Conservation (phyloP, 2,888 invertebrate genomes). For the Octodonta nipae region DNA sequence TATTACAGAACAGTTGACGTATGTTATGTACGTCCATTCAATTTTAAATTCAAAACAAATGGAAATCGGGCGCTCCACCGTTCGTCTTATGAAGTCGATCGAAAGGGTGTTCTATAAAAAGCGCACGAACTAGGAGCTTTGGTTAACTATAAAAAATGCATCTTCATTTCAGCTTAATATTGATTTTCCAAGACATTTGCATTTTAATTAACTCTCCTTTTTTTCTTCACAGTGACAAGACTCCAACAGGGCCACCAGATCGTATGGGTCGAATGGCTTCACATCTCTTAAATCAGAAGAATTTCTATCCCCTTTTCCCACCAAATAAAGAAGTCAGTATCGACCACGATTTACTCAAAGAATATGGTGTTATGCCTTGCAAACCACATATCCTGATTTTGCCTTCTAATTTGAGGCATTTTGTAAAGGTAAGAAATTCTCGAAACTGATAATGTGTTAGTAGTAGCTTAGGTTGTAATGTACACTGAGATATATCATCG, state of each 20-base stretch:
- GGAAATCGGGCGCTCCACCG: no score
- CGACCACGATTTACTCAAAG: conserved; percentile 59
- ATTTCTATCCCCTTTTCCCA: conserved; percentile 73
- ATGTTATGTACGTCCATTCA: no score
- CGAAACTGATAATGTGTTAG: not conserved
- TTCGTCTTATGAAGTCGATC: no score
- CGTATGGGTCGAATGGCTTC: conserved; percentile 60
- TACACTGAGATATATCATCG: no score
- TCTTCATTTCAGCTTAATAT: no score
- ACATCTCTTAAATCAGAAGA: conserved; percentile 64
- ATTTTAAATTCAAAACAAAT: no score
- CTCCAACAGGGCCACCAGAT: conserved; percentile 35
- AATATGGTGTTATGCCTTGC: conserved; percentile 53
- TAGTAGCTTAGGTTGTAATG: conserved; percentile 2
- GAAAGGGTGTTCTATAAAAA: no score
- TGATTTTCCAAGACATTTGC: no score
- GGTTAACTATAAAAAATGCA: no score
- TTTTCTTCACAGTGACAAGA: conserved; percentile 14
- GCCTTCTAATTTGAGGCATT: conserved; percentile 74
- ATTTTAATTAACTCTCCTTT: no score
- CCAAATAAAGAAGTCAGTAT: conserved; percentile 49
- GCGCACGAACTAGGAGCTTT: no score
- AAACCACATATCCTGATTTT: conserved; percentile 72
- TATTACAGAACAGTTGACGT: no score
- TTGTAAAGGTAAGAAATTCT: conserved; percentile 50